These are phyloP conservation scores for Chloroclysta siterata DNA, from an alignment of 2,888 invertebrate species.

Conservation along the genomic window DNA sequence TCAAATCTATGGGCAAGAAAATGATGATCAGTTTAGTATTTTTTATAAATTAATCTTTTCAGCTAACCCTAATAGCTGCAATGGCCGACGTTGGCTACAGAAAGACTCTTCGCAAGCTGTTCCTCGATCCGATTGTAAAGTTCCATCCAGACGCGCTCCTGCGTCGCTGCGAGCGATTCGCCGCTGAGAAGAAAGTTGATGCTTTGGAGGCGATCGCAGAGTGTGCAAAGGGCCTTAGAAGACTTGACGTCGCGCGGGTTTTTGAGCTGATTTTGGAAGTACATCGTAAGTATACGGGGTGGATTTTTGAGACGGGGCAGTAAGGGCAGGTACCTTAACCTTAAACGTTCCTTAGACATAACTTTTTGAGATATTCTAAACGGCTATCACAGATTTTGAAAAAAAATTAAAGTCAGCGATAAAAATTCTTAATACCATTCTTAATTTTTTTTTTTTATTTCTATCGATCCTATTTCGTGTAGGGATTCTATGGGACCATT, in stretches of 20 bases:
- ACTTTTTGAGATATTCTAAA: no score
- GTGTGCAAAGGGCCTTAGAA: slow-evolving; percentile 61
- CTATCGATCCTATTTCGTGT: no score
- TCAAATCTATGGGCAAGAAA: no score
- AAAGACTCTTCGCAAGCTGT: slow-evolving; percentile 75
- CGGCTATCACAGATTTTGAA: no score
- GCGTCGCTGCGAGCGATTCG: slow-evolving; percentile 80
- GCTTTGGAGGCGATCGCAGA: slow-evolving; percentile 67
- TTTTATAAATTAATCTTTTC: slow-evolving; percentile 32
- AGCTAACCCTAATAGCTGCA: slow-evolving; percentile 79
- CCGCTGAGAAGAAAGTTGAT: slow-evolving; percentile 65
- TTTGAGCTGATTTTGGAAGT: slow-evolving; percentile 79
- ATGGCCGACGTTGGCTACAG: slow-evolving; percentile 83
- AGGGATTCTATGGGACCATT: no score
- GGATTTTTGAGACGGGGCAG: no score
- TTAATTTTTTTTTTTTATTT: no score
- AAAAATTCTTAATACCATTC: no score
- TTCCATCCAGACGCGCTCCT: slow-evolving; percentile 80
- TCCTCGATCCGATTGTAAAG: slow-evolving; percentile 81
- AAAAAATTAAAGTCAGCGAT: no score
- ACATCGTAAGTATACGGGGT: slow-evolving; percentile 77
- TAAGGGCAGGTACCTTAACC: no score
- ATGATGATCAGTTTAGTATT: no score
- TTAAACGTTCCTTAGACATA: no score
- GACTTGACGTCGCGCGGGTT: slow-evolving; percentile 67